Percentiles rank a stretch among this genome's conserved stretches.
Conservation (phyloP, 2,888 invertebrate genomes). For the Pedicia rivosa region DNA sequence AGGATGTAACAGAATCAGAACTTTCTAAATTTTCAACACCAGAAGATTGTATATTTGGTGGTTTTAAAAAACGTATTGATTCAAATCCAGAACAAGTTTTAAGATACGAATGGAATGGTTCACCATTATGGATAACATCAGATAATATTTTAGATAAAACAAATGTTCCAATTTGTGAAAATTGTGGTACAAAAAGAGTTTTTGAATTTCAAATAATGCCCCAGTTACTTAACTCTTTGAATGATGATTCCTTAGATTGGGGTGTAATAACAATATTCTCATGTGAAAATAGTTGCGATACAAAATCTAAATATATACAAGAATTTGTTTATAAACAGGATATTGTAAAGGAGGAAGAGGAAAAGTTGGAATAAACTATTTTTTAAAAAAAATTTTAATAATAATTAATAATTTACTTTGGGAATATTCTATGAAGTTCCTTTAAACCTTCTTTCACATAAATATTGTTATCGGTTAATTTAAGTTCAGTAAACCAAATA, state of each 20-base stretch:
- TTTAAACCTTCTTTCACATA: too few relatives aligned
- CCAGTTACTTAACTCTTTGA: constrained; percentile 54
- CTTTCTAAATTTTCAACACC: constrained; percentile 42
- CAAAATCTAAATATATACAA: constrained; percentile 47
- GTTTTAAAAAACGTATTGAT: constrained; percentile 55
- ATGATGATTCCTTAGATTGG: constrained; percentile 71
- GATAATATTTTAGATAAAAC: constrained; percentile 31
- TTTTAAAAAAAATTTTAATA: too few relatives aligned
- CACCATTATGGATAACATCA: constrained; percentile 71
- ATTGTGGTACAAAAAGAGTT: constrained; percentile 57
- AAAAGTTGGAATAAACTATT: too few relatives aligned
- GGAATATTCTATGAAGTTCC: too few relatives aligned
- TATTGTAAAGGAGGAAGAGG: constrained; percentile 25
- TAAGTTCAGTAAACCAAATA: too few relatives aligned
- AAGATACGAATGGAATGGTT: constrained; percentile 62
- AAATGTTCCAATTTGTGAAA: constrained; percentile 52
- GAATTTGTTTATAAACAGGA: constrained; percentile 83
- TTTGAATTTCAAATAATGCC: constrained; percentile 93
- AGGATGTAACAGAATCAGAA: constrained; percentile 47
- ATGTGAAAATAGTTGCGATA: constrained; percentile 60
- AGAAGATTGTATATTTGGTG: constrained; percentile 59
- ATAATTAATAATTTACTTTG: too few relatives aligned
- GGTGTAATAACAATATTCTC: constrained; percentile 76
- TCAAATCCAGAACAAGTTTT: constrained; percentile 65
- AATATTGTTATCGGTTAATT: too few relatives aligned